Percentiles rank a stretch among this genome's conserved stretches.
Evolutionary conservation across 1,140 invertebrate species (phyloP).

Genomic region (Pygmarrhopalites habei): DNA sequence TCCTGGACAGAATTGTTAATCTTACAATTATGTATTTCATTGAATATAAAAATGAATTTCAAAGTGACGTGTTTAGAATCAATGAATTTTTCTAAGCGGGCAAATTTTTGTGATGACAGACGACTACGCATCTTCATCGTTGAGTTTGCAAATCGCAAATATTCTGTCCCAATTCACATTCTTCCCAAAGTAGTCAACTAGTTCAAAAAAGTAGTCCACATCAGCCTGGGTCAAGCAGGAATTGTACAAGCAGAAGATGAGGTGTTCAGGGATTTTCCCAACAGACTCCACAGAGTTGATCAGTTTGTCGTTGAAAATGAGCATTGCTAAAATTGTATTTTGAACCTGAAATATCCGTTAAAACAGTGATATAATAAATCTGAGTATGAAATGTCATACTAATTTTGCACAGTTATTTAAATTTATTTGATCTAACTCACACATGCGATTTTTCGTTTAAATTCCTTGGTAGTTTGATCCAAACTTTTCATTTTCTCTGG

Average conservation of each 20-base stretch:
- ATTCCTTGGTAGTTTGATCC: background rate
- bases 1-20: no score
- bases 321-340: constrained; percentile 50
- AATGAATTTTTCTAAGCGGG: no score
- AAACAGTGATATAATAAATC: constrained; percentile 49
- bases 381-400: no score
- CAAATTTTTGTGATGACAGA: no score
- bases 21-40: no score
- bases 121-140: no score
- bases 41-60: no score
- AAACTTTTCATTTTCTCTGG: constrained; percentile 62
- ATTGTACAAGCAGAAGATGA: constrained; percentile 84
- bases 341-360: constrained; percentile 58
- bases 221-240: constrained; percentile 68
- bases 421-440: no score
- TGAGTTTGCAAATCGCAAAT: no score
- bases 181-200: constrained; percentile 71
- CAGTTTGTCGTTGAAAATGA: background rate
- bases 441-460: no score
- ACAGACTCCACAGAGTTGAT: constrained; percentile 58
- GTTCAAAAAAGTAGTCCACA: constrained; percentile 74
- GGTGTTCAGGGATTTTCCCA: constrained; percentile 73
- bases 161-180: background rate
- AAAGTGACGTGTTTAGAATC: no score
- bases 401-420: no score